Conservation (phyloP, 2,797 vertebrate genomes). For the Gephyroberyx darwinii region DNA sequence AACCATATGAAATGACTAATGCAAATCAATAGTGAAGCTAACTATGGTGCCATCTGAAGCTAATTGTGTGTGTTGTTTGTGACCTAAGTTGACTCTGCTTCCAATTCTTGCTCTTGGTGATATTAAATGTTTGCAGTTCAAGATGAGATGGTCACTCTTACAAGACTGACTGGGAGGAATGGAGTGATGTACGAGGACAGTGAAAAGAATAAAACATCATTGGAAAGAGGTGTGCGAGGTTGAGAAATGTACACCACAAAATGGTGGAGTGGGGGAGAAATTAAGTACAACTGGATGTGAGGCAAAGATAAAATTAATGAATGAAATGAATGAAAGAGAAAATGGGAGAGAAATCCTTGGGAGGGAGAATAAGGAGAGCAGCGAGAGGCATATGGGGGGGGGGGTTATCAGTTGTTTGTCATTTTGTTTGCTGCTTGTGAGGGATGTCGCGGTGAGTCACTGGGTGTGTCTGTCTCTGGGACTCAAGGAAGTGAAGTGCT, state of each 20-base stretch:
- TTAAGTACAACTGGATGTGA: constrained; percentile 33
- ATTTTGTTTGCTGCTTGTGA: constrained; percentile 50
- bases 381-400: constrained; percentile 12
- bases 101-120: neutral
- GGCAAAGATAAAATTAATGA: neutral
- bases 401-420: constrained; percentile 19
- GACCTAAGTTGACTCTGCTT: neutral
- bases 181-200: neutral
- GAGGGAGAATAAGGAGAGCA: constrained; percentile 33
- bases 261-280: constrained; percentile 7
- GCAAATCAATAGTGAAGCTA: constrained; percentile 35
- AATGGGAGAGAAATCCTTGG: constrained; percentile 12
- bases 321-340: too few species aligned
- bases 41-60: neutral
- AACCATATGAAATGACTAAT: constrained; percentile 23
- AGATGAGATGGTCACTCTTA: neutral
- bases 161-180: neutral
- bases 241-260: constrained; percentile 19
- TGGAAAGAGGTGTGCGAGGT: neutral
- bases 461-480: constrained; percentile 31
- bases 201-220: neutral
- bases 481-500: constrained; percentile 31
- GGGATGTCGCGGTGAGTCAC: constrained; percentile 48
- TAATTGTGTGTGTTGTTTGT: neutral
- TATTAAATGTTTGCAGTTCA: neutral